These are phyloP conservation scores for Agonopterix subpropinquella DNA, from an alignment of 2,888 invertebrate species.

Conservation along the genomic window DNA sequence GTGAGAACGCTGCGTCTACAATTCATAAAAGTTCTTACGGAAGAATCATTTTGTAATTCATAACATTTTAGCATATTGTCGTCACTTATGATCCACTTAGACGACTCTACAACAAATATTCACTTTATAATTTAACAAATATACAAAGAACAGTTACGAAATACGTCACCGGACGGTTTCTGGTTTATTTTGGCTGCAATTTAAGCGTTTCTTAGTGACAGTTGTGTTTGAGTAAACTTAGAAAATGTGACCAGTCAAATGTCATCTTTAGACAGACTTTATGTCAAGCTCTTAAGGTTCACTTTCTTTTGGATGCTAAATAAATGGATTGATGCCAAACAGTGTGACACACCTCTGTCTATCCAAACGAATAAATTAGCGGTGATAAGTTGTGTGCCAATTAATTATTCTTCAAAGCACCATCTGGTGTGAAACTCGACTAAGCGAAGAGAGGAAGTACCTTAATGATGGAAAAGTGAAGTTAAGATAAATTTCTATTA, in stretches of 20 bases:
- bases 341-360: slow-evolving; percentile 62
- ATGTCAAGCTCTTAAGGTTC: slow-evolving; percentile 12
- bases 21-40: too few relatives aligned
- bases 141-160: slow-evolving; percentile 43
- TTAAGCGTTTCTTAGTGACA: slow-evolving; percentile 54
- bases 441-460: slow-evolving; percentile 45
- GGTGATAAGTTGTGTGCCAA: slow-evolving; percentile 74
- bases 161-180: slow-evolving; percentile 48
- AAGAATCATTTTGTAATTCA: not conserved
- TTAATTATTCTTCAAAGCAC: slow-evolving; percentile 75
- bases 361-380: slow-evolving; percentile 71
- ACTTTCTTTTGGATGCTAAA: slow-evolving; percentile 16
- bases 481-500: slow-evolving; percentile 23
- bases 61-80: slow-evolving; percentile 10
- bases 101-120: slow-evolving; percentile 23
- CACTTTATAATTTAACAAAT: slow-evolving; percentile 32
- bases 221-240: slow-evolving; percentile 36
- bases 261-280: slow-evolving; percentile 21
- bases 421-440: slow-evolving; percentile 57
- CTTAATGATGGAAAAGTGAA: slow-evolving; percentile 39
- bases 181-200: slow-evolving; percentile 67
- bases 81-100: slow-evolving; percentile 11
- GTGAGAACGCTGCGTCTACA: too few relatives aligned
- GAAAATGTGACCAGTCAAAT: slow-evolving; percentile 20
- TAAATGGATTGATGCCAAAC: slow-evolving; percentile 62